These are phyloP conservation scores for Anomalospiza imberbis DNA, from an alignment of 2,797 vertebrate genomes.

Conservation along the genomic window DNA sequence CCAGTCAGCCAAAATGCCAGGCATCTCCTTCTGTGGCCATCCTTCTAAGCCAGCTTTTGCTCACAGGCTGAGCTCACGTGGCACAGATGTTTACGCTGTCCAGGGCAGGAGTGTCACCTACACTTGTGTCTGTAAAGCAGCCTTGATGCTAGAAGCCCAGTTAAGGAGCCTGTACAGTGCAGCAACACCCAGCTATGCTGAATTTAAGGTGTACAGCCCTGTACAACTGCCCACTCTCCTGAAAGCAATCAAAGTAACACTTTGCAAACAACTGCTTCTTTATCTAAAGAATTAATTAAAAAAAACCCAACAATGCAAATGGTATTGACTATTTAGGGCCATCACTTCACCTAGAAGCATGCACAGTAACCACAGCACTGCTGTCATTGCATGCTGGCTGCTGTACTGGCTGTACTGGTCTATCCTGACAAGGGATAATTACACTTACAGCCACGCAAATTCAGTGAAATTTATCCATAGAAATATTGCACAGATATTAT, in stretches of 20 bases:
- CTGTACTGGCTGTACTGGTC: not conserved
- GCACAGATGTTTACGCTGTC: not conserved
- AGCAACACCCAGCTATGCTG: not conserved
- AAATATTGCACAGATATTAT: not conserved
- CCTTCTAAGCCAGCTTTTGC: not conserved
- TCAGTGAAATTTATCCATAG: not conserved
- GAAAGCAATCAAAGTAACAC: not conserved
- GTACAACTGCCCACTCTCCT: not conserved
- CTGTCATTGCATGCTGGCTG: not conserved
- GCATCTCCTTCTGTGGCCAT: not conserved
- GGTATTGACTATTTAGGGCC: not conserved
- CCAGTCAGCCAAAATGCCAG: not conserved
- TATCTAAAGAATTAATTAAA: fast-evolving
- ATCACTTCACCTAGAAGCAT: not conserved
- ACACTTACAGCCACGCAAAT: not conserved
- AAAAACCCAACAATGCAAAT: not conserved
- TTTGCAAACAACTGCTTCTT: not conserved
- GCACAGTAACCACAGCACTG: not conserved
- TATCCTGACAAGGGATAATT: not conserved
- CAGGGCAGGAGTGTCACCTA: not conserved
- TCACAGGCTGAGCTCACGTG: not conserved
- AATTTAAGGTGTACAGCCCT: not conserved
- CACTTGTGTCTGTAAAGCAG: fast-evolving
- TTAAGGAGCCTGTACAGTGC: fast-evolving
- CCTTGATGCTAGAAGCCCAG: not conserved